Base-by-base conservation (phyloP, 2,888 invertebrate genomes). In the Helleia helle region DNA sequence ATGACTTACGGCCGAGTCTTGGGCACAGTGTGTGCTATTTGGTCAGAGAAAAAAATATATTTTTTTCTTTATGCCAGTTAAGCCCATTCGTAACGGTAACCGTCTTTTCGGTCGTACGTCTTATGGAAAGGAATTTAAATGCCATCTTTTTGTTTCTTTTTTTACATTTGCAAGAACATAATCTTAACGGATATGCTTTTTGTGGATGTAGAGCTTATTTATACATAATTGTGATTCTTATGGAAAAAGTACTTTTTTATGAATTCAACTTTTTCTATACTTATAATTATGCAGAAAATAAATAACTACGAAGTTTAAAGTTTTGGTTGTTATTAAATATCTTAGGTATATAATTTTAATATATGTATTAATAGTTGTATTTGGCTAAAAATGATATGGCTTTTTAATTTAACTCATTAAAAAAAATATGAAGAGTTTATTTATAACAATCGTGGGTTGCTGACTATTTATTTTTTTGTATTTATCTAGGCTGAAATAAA, bases 11-110 rank as follows among this genome's bases (percentile, higher is more conserved):
- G 58, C 64, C 58, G 61, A 58, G 63, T 47, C 61, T 56, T 52
- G 59, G 58, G 62, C 65, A 4, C 22, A 22, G 8, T 22, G 22
- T 7, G 22, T 77, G 67, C 71, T 74, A 71, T 80, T 79, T 71
- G 68, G 64, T 70, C 63, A 64, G 70, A 68, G 71, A 69, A 68
- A 58, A 55, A 49, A 50, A 47, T 44, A 41, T 34, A 11, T 37
- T 42, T 43, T 46, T 52, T 47, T 45, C 54, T 63, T 72, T 73
- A 69, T 71, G 68, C 74, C 69, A 67, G 60, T 75, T 72, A 75
- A 80, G 72, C 73, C 58, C 66, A 76, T 79, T 80, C 69, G 77
- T 81, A 84, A 83, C 80, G 81, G 83, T 81, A 73, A 73, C 71
- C 66, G 59, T 70, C 61, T 73, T 71, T 72, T 64, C 59, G 67